A percentile compares a stretch with the other conserved stretches of the same genome.
phyloP scores from a whole-genome alignment of 2,797 vertebrate genomes.

The Taeniopygia guttata region DNA sequence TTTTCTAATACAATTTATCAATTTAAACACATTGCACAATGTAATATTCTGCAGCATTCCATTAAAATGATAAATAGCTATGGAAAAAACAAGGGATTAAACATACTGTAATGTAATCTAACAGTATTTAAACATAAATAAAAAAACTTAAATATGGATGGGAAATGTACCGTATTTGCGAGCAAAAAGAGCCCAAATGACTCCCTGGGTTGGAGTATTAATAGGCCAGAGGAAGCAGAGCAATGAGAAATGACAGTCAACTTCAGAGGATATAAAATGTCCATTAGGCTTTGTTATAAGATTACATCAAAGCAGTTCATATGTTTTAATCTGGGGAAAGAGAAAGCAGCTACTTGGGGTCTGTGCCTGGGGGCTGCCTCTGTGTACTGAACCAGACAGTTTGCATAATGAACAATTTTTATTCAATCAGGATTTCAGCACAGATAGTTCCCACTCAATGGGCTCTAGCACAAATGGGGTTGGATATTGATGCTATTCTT shows the following conservation, averaged over 20 bases:
- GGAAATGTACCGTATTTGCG: background rate
- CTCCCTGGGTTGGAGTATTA: slow-evolving; percentile 53
- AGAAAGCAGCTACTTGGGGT: slow-evolving; percentile 73
- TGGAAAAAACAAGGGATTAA: slow-evolving; percentile 69
- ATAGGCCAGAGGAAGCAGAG: slow-evolving; percentile 64
- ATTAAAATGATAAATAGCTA: slow-evolving; percentile 79
- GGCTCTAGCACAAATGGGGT: slow-evolving; percentile 37
- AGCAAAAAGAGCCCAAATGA: background rate
- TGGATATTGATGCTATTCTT: slow-evolving; percentile 69
- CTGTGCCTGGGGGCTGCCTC: slow-evolving; percentile 75
- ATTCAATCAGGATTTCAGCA: slow-evolving; percentile 73
- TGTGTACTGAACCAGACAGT: slow-evolving; percentile 74
- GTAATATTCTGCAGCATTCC: slow-evolving; percentile 72
- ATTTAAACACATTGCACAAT: slow-evolving; percentile 78
- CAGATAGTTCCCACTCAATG: slow-evolving; percentile 68
- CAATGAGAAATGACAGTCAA: slow-evolving; percentile 71
- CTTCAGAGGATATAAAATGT: slow-evolving; percentile 78
- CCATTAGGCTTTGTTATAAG: slow-evolving; percentile 77
- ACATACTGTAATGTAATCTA: slow-evolving; percentile 59
- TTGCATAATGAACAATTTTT: slow-evolving; percentile 78
- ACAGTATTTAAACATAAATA: slow-evolving; percentile 67
- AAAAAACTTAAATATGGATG: background rate
- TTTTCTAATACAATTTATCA: slow-evolving; percentile 79
- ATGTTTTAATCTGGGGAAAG: slow-evolving; percentile 76
- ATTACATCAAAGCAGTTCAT: slow-evolving; percentile 77